Evolutionary conservation across 92 coral and sea anemone species (phyloP), one percentile per base, ranked within the genome.

Genomic region (Paragorgia papillata): DNA sequence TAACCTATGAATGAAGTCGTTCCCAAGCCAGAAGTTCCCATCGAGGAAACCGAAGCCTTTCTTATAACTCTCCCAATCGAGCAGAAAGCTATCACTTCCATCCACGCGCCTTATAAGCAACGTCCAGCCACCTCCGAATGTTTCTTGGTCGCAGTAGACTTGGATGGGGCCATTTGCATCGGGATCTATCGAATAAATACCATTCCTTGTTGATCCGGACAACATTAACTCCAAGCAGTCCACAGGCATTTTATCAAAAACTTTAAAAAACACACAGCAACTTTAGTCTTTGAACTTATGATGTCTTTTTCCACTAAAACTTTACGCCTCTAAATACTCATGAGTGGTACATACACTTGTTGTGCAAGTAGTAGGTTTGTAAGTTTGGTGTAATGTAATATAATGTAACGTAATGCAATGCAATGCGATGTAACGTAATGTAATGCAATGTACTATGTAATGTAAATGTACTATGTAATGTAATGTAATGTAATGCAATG

Each of bases 11-110:
- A 88, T 82, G 22, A 81, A 78, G 25, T 90, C 92, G 51, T 88
- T 84, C 10, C 96, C 96, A 21, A 90, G 92, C 96, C 96, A 90
- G 85, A 90, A 90, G 39, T 82, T 79, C 57, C 84, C 77, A 14
- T 82, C 75, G 14, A 80, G 82, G 50, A 82, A 60, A 0, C 91
- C 92, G 69, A 88, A 90, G 31, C 96, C 96, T 2, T 19, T 31
- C 75, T 79, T 88, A 61, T 87, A 90, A 56, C 82, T 89, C 0
- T 85, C 56, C 96, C 96, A 90, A 7, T 46, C 44, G 26, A 85
- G 89, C 22, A 64, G 74, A 62, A 90, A 90, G 80, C 78, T 48
- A 41, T 66, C 88, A 0, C 39, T 37, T 3, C 70, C 87, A 53
- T 90, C 84, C 19, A 54, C 24, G 17, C 96, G 81, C 28, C 96